Conservation (phyloP, 1,140 invertebrate genomes). For the Cydia pomonella region DNA sequence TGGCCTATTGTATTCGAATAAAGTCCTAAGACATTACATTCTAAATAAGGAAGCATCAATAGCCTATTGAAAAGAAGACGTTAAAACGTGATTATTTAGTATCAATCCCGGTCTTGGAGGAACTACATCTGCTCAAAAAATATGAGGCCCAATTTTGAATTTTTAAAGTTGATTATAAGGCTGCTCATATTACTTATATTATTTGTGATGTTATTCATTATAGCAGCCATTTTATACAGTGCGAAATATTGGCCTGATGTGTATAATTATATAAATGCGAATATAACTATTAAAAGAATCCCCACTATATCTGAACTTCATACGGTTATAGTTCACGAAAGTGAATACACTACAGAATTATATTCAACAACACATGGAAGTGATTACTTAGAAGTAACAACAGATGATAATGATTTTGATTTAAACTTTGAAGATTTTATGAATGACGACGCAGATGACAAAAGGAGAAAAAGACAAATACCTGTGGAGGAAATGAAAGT, state of each 20-base stretch:
- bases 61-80: conserved; percentile 3
- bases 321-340: conserved; percentile 46
- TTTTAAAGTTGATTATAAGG: conserved; percentile 57
- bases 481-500: conserved; percentile 44
- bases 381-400: conserved; percentile 45
- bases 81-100: conserved; percentile 38
- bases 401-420: conserved; percentile 44
- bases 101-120: conserved; percentile 36
- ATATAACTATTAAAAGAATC: conserved; percentile 71
- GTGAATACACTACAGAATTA: conserved; percentile 48
- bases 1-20: conserved; percentile 19
- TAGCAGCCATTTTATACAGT: conserved; percentile 62
- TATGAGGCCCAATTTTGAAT: conserved; percentile 59
- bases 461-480: conserved; percentile 42
- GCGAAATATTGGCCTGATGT: conserved; percentile 67
- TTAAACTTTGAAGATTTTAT: conserved; percentile 52
- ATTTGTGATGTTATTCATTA: conserved; percentile 57
- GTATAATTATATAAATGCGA: conserved; percentile 65
- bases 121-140: conserved; percentile 39
- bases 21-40: conserved; percentile 19
- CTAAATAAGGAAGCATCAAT: conserved; percentile 18
- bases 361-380: conserved; percentile 48
- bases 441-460: not conserved
- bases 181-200: conserved; percentile 61
- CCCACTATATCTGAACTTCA: conserved; percentile 65